phyloP scores from a whole-genome alignment of 2,113 vertebrate genomes.

The Turdus rufiventris region DNA sequence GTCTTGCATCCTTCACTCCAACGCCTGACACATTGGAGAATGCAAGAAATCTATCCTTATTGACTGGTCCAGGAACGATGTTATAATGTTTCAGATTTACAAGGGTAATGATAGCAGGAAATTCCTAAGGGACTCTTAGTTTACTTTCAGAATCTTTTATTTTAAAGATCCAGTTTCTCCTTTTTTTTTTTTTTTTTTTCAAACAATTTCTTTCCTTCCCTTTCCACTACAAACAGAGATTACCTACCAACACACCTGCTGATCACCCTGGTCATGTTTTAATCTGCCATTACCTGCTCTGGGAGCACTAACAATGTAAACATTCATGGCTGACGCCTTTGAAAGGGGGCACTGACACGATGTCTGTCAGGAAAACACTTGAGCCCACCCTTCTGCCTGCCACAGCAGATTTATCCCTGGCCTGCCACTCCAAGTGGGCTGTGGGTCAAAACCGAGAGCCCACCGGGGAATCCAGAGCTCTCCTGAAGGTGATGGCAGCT shows the following conservation, averaged over 20 bases:
- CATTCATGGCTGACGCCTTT: neutral
- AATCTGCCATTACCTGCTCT: conserved; percentile 27
- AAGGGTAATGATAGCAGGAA: conserved; percentile 61
- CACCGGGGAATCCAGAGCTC: conserved; percentile 69
- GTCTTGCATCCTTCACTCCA: neutral
- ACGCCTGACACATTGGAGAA: neutral
- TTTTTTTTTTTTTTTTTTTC: neutral
- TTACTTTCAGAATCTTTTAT: conserved; percentile 59
- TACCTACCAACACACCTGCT: neutral
- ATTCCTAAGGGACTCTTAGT: conserved; percentile 70
- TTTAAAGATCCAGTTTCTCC: conserved; percentile 28
- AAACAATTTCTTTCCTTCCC: neutral
- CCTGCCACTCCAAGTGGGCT: conserved; percentile 30
- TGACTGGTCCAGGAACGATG: conserved; percentile 62
- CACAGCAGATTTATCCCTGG: conserved; percentile 48
- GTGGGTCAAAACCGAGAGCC: conserved; percentile 66
- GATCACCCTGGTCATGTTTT: conserved; percentile 20
- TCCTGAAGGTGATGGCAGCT: conserved; percentile 28
- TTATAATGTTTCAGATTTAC: conserved; percentile 77
- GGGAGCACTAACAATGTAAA: conserved; percentile 40
- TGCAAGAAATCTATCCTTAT: conserved; percentile 53
- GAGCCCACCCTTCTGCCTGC: neutral
- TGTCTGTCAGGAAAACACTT: conserved; percentile 4
- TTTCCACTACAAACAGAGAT: neutral
- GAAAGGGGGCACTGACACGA: conserved; percentile 37